phyloP scores from a whole-genome alignment of 2,797 vertebrate species.

The Yasuhikotakia modesta region DNA sequence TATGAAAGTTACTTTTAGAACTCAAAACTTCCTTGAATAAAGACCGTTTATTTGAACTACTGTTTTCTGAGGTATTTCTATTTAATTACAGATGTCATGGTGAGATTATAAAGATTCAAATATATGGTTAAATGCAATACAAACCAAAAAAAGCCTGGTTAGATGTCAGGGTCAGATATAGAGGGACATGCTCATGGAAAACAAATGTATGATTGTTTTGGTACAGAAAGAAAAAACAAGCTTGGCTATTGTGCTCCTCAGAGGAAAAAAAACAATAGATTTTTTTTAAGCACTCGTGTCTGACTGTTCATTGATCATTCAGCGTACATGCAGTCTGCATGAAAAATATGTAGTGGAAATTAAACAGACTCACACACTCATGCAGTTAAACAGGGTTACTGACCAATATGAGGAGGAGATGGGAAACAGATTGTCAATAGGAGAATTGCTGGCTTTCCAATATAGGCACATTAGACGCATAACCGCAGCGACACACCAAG shows the following conservation, averaged over 20 bases:
- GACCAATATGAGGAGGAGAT: conserved; percentile 8
- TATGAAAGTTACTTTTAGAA: neutral
- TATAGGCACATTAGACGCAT: conserved; percentile 17
- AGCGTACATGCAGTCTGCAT: neutral
- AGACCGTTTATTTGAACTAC: neutral
- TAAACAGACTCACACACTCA: conserved; percentile 38
- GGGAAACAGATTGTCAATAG: conserved; percentile 39
- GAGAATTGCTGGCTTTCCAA: conserved; percentile 16
- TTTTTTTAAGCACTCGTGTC: neutral
- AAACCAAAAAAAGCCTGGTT: neutral
- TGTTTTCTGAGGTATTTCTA: neutral
- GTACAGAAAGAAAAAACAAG: neutral
- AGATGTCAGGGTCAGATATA: neutral
- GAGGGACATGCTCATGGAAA: neutral
- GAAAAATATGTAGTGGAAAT: conserved; percentile 6
- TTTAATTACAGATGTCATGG: neutral
- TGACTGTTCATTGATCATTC: neutral
- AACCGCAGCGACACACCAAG: conserved; percentile 24
- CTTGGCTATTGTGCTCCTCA: neutral
- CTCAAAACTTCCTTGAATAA: neutral
- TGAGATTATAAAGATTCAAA: too few relatives aligned
- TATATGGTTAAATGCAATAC: too few relatives aligned
- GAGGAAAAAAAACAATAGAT: neutral
- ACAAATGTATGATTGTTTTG: neutral
- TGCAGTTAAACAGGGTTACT: conserved; percentile 10